A percentile compares a stretch with the other conserved stretches of the same genome.
phyloP scores from a whole-genome alignment of 2,113 vertebrate species.

The Trematocara nigrifrons region DNA sequence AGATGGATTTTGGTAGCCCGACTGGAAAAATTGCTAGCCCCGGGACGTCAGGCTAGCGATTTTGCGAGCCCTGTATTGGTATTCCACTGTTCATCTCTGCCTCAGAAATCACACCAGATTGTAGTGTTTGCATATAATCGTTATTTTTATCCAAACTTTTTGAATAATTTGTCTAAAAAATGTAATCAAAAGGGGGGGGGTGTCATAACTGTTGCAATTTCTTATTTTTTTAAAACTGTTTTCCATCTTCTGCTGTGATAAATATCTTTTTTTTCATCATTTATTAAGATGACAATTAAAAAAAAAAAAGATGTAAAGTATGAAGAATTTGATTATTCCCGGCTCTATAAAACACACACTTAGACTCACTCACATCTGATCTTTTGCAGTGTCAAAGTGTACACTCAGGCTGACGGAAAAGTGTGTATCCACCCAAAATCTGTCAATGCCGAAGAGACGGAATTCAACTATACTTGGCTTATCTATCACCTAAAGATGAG shows the following conservation, averaged over 20 bases:
- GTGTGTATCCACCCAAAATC: slow-evolving; percentile 96
- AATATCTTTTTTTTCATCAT: neutral
- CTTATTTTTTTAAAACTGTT: neutral
- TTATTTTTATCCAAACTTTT: neutral
- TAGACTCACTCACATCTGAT: neutral
- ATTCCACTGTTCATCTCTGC: neutral
- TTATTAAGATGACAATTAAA: neutral
- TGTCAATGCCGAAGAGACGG: slow-evolving; percentile 87
- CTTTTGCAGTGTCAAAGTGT: slow-evolving; percentile 83
- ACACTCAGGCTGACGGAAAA: slow-evolving; percentile 89
- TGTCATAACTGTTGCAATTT: neutral
- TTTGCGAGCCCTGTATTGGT: no score
- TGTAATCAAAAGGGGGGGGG: rapidly evolving
- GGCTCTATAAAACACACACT: neutral
- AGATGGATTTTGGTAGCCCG: no score
- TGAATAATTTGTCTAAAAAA: neutral
- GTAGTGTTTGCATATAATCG: neutral
- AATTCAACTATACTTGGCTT: slow-evolving; percentile 93
- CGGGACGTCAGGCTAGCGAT: no score
- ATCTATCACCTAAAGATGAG: slow-evolving; percentile 99
- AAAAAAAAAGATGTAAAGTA: neutral
- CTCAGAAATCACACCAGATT: neutral
- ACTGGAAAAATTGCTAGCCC: no score
- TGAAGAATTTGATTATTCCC: neutral
- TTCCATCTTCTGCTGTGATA: neutral